Conservation (phyloP, 2,888 invertebrate genomes). For the Tenodera sinensis region DNA sequence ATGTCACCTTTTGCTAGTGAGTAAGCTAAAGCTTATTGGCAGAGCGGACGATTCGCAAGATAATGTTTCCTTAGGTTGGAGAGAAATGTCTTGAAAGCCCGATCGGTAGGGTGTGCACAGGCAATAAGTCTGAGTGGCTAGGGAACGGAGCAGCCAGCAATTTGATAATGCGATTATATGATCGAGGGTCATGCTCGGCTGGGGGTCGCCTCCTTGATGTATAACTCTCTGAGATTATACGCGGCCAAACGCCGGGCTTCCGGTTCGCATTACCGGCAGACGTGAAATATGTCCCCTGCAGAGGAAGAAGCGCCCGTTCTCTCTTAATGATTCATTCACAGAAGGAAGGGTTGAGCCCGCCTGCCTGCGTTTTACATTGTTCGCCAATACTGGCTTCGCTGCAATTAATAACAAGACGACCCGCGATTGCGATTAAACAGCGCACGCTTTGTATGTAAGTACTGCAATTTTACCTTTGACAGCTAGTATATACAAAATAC, state of each 20-base stretch:
- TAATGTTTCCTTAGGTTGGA: neutral
- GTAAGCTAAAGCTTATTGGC: too few relatives aligned
- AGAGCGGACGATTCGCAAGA: too few relatives aligned
- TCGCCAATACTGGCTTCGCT: neutral
- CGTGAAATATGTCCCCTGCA: neutral
- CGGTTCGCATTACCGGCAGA: slow-evolving; percentile 6
- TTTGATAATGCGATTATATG: slow-evolving; percentile 14
- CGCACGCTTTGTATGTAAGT: too few relatives aligned
- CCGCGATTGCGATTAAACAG: too few relatives aligned
- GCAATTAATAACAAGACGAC: neutral
- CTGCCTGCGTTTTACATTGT: neutral
- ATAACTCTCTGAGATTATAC: neutral
- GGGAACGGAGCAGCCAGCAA: neutral
- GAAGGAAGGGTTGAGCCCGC: neutral
- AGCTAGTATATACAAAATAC: too few relatives aligned
- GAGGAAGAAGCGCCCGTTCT: neutral
- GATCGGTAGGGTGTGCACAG: neutral
- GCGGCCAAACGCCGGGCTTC: neutral
- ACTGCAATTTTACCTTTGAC: too few relatives aligned
- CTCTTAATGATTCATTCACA: neutral
- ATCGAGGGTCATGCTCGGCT: neutral
- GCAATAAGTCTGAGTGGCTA: neutral
- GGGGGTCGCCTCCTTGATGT: neutral
- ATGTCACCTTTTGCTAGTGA: too few relatives aligned
- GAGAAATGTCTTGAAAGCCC: neutral